Percentiles rank a stretch among this genome's conserved stretches.
These are phyloP conservation scores for Coracopsis vasa DNA, from an alignment of 2,113 vertebrate genomes.

Conservation along the genomic window DNA sequence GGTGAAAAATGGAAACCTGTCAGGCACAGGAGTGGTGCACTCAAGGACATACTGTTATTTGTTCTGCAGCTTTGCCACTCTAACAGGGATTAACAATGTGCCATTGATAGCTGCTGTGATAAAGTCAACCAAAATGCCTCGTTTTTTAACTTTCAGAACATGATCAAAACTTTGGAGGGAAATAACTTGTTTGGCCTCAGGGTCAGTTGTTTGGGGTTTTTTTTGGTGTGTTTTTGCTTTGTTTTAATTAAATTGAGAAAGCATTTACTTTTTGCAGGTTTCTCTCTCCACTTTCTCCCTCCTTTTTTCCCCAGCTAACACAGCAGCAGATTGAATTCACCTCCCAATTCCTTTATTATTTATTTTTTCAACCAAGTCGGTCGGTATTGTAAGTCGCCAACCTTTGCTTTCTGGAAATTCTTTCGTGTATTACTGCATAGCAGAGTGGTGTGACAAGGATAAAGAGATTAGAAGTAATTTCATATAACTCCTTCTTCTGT, in stretches of 20 bases:
- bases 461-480: slow-evolving; percentile 78
- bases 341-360: not conserved
- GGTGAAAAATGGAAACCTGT: slow-evolving; percentile 45
- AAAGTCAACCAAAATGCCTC: not conserved
- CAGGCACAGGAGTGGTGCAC: slow-evolving; percentile 29
- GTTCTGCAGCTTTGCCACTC: slow-evolving; percentile 41
- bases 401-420: slow-evolving; percentile 77
- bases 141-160: not conserved
- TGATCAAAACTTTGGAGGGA: not conserved
- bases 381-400: slow-evolving; percentile 41
- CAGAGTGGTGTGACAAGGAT: slow-evolving; percentile 79
- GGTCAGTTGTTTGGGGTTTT: not conserved
- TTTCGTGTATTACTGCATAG: slow-evolving; percentile 82
- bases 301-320: not conserved
- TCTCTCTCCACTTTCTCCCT: not conserved
- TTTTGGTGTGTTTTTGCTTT: not conserved
- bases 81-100: slow-evolving; percentile 29
- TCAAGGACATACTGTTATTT: slow-evolving; percentile 61
- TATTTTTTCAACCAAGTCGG: not conserved
- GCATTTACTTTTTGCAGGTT: not conserved
- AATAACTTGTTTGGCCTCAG: not conserved
- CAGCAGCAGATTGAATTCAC: not conserved
- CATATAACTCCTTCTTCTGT: slow-evolving; percentile 70
- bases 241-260: not conserved
- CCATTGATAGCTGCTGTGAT: not conserved